These are phyloP conservation scores for Pongo abelii DNA, from an alignment of 2,113 vertebrate genomes.

Conservation along the genomic window DNA sequence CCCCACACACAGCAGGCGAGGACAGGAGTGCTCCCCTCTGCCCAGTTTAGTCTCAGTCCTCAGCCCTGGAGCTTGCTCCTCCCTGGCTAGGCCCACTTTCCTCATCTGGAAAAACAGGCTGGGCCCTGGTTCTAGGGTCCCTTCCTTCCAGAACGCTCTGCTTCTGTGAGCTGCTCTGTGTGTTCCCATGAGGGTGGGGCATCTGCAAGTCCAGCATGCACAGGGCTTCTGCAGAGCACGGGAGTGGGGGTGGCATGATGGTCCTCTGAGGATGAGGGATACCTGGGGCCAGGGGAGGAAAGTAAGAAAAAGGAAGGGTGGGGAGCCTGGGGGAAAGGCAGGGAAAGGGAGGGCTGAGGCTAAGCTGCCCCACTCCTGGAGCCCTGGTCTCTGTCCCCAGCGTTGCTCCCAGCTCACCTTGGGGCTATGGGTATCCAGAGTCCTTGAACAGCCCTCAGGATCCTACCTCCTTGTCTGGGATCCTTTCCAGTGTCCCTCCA, in stretches of 20 bases:
- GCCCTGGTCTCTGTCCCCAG: background rate
- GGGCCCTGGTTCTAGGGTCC: background rate
- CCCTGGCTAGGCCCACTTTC: background rate
- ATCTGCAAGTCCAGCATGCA: background rate
- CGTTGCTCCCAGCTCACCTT: background rate
- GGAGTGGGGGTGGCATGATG: background rate
- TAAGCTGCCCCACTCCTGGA: background rate
- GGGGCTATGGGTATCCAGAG: background rate
- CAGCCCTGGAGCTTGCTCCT: background rate
- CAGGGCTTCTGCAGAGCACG: background rate
- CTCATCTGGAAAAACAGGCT: background rate
- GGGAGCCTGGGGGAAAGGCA: background rate
- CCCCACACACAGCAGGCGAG: background rate
- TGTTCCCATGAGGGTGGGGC: background rate
- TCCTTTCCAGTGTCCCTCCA: background rate
- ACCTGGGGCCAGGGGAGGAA: background rate
- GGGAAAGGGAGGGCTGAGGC: background rate
- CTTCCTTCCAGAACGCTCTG: background rate
- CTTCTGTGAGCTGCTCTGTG: background rate
- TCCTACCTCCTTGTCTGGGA: background rate
- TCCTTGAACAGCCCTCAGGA: background rate
- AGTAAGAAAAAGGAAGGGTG: background rate
- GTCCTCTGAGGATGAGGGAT: background rate
- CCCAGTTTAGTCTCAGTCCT: background rate
- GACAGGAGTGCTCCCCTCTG: no score